These are phyloP conservation scores for Phalacrocorax aristotelis DNA, from an alignment of 2,113 vertebrate genomes.

Conservation along the genomic window DNA sequence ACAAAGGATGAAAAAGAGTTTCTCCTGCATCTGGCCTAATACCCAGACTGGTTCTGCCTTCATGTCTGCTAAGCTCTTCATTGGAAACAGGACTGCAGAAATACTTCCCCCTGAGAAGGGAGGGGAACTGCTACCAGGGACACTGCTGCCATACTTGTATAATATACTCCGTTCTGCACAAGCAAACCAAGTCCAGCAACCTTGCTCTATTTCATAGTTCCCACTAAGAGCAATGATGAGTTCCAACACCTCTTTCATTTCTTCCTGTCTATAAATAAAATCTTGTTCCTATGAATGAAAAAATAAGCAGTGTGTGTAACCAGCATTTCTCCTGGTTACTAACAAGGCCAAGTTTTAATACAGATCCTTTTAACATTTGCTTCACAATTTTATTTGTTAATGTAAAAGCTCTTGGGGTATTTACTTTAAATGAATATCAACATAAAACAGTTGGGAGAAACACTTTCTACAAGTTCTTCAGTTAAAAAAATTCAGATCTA, in stretches of 20 bases:
- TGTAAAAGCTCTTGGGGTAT: not conserved
- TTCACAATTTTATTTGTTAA: not conserved
- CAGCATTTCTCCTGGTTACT: not conserved
- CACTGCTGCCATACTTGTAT: not conserved
- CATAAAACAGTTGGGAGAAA: not conserved
- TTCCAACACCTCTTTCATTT: not conserved
- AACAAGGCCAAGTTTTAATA: not conserved
- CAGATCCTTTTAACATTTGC: not conserved
- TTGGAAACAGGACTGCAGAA: not conserved
- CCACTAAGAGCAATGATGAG: not conserved
- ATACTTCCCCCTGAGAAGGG: not conserved
- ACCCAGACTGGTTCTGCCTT: not conserved
- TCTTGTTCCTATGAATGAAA: not conserved
- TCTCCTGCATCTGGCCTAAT: not conserved
- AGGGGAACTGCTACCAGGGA: not conserved
- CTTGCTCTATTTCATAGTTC: not conserved
- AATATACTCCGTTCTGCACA: not conserved
- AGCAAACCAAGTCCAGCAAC: not conserved
- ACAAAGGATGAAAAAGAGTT: not conserved
- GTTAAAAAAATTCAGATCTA: not conserved
- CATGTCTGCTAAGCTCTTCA: not conserved
- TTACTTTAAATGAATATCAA: not conserved
- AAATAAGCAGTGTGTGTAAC: not conserved
- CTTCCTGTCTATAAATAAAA: not conserved
- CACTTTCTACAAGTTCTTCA: not conserved